Conservation (phyloP, 2,797 vertebrate genomes). For the Lagorchestes hirsutus region DNA sequence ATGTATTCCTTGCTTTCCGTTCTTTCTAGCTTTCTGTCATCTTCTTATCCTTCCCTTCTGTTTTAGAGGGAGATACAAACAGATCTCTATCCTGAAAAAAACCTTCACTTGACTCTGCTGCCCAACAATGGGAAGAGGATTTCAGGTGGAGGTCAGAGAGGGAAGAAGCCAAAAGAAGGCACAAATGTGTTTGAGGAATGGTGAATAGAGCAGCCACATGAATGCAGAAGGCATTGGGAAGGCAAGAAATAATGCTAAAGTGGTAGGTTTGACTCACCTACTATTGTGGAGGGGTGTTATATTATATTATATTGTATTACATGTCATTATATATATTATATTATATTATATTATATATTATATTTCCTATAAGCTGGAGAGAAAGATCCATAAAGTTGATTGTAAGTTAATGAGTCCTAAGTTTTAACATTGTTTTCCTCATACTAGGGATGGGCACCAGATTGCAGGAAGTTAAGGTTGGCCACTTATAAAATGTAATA, state of each 20-base stretch:
- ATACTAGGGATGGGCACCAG: background rate
- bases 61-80: background rate
- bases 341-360: background rate
- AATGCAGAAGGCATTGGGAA: background rate
- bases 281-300: background rate
- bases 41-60: background rate
- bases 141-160: background rate
- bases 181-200: background rate
- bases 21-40: background rate
- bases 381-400: background rate
- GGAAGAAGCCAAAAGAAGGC: background rate
- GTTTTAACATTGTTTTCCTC: background rate
- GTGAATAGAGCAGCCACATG: background rate
- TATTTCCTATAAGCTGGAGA: background rate
- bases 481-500: background rate
- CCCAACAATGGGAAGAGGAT: background rate
- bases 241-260: background rate
- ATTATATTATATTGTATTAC: background rate
- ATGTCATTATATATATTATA: no score
- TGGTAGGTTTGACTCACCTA: background rate
- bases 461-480: background rate
- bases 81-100: background rate
- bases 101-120: background rate
- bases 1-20: background rate
- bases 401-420: background rate